These are phyloP conservation scores for Pachyramphus minor DNA, from an alignment of 2,113 vertebrate species.

Conservation along the genomic window DNA sequence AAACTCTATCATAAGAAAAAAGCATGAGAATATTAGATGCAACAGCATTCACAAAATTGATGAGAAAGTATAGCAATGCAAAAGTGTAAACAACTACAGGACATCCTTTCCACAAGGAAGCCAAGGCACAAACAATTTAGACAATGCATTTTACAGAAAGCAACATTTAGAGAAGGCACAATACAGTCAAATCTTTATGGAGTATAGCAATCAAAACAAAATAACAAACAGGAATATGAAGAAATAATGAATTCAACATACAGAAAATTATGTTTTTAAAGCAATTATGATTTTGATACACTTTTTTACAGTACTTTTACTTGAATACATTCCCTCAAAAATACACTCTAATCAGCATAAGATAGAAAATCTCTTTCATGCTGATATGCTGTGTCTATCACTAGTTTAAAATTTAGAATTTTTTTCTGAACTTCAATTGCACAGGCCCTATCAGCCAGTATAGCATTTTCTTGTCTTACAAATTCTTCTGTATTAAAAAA, in stretches of 20 bases:
- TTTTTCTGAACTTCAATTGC: background rate
- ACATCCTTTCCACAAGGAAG: conserved; percentile 33
- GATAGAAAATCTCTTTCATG: background rate
- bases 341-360: background rate
- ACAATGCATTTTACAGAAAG: background rate
- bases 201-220: background rate
- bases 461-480: fast-evolving
- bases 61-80: background rate
- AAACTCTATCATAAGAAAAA: background rate
- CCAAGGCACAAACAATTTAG: conserved; percentile 22
- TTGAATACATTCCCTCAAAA: background rate
- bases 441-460: background rate
- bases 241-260: background rate
- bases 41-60: background rate
- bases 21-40: background rate
- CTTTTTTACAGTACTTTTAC: background rate
- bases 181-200: background rate
- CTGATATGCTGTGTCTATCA: background rate
- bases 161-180: background rate
- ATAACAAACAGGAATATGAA: background rate
- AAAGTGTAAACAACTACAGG: background rate
- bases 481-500: background rate
- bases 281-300: background rate
- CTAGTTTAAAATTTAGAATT: background rate
- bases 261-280: background rate